Conservation (phyloP, 1,140 invertebrate species). For the Diabrotica undecimpunctata region DNA sequence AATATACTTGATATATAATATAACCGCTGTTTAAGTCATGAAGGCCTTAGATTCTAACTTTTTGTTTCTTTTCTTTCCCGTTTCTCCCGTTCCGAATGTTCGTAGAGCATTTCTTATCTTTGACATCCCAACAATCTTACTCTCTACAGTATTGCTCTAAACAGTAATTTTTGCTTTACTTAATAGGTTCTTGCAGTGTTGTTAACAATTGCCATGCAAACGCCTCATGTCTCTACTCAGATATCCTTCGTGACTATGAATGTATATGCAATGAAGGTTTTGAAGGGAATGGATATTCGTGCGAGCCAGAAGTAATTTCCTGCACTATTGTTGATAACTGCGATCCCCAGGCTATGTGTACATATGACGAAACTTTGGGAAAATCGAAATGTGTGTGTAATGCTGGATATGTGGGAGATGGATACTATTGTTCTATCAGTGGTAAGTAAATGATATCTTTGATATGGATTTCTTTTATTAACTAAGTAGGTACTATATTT, state of each 20-base stretch:
- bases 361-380: slow-evolving; percentile 59
- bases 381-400: slow-evolving; percentile 74
- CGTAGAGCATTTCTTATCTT: too few relatives aligned
- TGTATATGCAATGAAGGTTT: slow-evolving; percentile 80
- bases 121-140: too few relatives aligned
- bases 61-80: too few relatives aligned
- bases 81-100: too few relatives aligned
- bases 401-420: slow-evolving; percentile 76
- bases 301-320: slow-evolving; percentile 61
- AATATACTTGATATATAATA: too few relatives aligned
- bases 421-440: slow-evolving; percentile 53
- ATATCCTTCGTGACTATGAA: slow-evolving; percentile 55
- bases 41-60: too few relatives aligned
- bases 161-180: slow-evolving; percentile 28
- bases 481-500: too few relatives aligned
- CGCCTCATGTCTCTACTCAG: slow-evolving; percentile 69
- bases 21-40: too few relatives aligned
- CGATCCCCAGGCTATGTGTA: slow-evolving; percentile 70
- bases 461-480: too few relatives aligned
- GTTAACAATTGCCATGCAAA: slow-evolving; percentile 72
- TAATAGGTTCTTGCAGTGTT: slow-evolving; percentile 66
- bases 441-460: neutral
- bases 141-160: too few relatives aligned
- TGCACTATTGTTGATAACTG: slow-evolving; percentile 65
- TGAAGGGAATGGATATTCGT: slow-evolving; percentile 74